Conservation (phyloP, 2,797 vertebrate species). For the Oryzias dopingdopingensis region DNA sequence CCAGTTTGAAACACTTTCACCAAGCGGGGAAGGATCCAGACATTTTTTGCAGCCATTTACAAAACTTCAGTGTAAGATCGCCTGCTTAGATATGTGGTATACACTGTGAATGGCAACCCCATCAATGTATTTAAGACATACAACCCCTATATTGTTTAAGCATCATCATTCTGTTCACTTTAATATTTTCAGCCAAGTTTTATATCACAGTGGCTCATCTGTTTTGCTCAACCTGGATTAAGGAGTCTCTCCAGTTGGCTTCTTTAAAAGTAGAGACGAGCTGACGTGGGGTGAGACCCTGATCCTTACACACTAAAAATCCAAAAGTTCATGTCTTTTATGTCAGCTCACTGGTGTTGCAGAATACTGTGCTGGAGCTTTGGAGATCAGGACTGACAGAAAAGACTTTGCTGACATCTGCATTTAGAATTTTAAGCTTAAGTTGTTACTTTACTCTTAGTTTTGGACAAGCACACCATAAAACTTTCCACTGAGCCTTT, state of each 20-base stretch:
- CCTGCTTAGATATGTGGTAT: too few relatives aligned
- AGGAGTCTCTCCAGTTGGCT: conserved; percentile 25
- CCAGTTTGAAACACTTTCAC: too few relatives aligned
- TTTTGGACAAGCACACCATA: conserved; percentile 24
- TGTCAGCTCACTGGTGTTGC: conserved; percentile 36
- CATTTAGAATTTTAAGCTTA: conserved; percentile 19
- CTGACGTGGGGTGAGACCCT: background rate
- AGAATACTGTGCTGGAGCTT: conserved; percentile 28
- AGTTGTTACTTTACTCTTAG: conserved; percentile 5
- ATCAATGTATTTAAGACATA: background rate
- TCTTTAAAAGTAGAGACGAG: conserved; percentile 15
- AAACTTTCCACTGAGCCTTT: too few relatives aligned
- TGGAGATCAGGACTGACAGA: conserved; percentile 35
- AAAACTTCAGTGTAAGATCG: too few relatives aligned
- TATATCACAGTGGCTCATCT: background rate
- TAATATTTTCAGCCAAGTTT: background rate
- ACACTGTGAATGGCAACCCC: too few relatives aligned
- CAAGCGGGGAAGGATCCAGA: too few relatives aligned
- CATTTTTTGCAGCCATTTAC: too few relatives aligned
- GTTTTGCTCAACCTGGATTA: conserved; percentile 1
- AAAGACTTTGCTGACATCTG: conserved; percentile 23
- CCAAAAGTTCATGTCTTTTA: conserved; percentile 20
- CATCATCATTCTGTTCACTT: conserved; percentile 1
- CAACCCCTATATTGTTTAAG: background rate
- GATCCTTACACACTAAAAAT: conserved; percentile 21